Evolutionary conservation across 1,140 invertebrate genomes (phyloP).

Genomic region (Drosophila mauritiana): DNA sequence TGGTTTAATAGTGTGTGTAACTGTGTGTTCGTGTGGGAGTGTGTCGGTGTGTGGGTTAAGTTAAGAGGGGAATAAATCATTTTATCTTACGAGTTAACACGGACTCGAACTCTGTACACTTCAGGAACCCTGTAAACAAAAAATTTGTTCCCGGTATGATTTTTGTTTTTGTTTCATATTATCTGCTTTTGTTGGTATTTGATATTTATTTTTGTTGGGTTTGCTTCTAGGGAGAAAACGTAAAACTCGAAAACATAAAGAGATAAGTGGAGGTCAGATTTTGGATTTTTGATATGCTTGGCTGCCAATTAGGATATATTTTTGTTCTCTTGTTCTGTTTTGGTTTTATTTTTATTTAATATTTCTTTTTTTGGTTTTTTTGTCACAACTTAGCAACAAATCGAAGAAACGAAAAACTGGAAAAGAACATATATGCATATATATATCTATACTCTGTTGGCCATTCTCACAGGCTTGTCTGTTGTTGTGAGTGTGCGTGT

Average conservation of each 20-base stretch:
- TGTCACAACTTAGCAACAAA: constrained; percentile 46
- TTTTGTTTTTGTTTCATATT: constrained; percentile 72
- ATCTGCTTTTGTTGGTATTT: constrained; percentile 57
- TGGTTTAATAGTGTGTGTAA: constrained; percentile 24
- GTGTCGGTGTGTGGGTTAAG: constrained; percentile 51
- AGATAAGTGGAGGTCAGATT: constrained; percentile 17
- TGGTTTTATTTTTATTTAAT: constrained; percentile 18
- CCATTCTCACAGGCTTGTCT: constrained; percentile 51
- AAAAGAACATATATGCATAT: constrained; percentile 52
- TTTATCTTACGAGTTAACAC: constrained; percentile 90
- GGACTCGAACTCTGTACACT: constrained; percentile 91
- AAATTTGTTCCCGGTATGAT: constrained; percentile 86
- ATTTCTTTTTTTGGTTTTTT: constrained; percentile 7
- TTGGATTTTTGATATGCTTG: constrained; percentile 39
- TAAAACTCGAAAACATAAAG: constrained; percentile 38
- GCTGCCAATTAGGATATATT: constrained; percentile 61
- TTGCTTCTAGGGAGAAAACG: constrained; percentile 36
- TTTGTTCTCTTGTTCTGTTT: constrained; percentile 31
- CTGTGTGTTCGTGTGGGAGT: constrained; percentile 27
- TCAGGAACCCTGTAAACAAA: constrained; percentile 91
- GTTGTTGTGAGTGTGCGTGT: constrained; percentile 40
- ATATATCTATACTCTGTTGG: constrained; percentile 46
- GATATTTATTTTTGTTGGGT: constrained; percentile 23
- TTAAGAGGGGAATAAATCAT: constrained; percentile 73
- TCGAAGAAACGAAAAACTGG: constrained; percentile 43